Evolutionary conservation across 2,888 invertebrate genomes (phyloP).

Genomic region (Acrocyrtus sp.): DNA sequence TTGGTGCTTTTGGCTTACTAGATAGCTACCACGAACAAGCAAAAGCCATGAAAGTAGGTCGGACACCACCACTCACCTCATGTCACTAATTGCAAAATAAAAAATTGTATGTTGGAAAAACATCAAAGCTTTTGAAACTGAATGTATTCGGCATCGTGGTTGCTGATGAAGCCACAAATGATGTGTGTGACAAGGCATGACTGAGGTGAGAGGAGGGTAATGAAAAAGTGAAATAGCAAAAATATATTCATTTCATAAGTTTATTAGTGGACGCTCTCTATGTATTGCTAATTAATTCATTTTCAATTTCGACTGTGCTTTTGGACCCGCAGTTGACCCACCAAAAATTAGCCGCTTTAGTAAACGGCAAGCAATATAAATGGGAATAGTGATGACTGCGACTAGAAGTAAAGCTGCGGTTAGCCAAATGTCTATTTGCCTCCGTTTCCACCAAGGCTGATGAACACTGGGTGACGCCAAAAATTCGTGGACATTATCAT

Average conservation of each 20-base stretch:
- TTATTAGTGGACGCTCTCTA: neutral
- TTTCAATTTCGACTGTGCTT: neutral
- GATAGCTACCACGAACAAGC: no score
- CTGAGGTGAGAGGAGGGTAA: neutral
- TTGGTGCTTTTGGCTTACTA: no score
- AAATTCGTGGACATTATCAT: conserved; percentile 13
- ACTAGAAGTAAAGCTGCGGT: neutral
- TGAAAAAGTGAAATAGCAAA: neutral
- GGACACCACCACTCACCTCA: no score
- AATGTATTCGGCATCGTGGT: no score
- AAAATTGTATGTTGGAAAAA: no score
- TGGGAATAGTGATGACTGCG: neutral
- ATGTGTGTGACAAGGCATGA: no score
- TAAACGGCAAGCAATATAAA: neutral
- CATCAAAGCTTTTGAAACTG: no score
- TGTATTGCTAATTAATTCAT: neutral
- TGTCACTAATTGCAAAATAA: no score
- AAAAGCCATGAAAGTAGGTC: no score
- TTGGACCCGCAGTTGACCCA: no score
- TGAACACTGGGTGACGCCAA: conserved; percentile 1
- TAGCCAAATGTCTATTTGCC: conserved; percentile 41
- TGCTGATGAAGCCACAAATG: no score
- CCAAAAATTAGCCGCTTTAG: neutral
- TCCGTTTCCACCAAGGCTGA: conserved; percentile 33
- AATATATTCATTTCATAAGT: neutral